phyloP scores from a whole-genome alignment of 2,113 vertebrate genomes.

The Boulengeromyrus knoepffleri region DNA sequence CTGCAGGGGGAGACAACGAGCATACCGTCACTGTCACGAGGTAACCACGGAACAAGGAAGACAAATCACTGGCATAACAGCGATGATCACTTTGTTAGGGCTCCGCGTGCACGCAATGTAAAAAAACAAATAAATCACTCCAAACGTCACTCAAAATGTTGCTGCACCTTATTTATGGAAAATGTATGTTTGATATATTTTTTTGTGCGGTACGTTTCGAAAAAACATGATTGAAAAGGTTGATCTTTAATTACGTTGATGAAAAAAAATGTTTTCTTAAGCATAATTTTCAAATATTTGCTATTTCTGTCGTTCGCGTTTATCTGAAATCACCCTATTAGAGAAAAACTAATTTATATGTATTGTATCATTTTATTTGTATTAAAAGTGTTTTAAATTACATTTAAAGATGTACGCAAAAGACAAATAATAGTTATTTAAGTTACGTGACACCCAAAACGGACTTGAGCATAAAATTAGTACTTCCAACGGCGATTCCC shows the following conservation, averaged over 20 bases:
- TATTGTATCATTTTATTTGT: neutral
- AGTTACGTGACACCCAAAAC: neutral
- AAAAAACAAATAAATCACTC: neutral
- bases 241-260: neutral
- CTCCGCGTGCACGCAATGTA: neutral
- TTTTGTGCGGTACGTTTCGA: neutral
- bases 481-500: neutral
- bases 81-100: neutral
- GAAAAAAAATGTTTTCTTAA: neutral
- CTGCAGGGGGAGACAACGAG: conserved; percentile 48
- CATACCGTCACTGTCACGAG: neutral
- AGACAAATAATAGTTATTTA: neutral
- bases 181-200: neutral
- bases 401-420: neutral
- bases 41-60: neutral
- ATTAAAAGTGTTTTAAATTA: neutral
- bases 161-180: neutral
- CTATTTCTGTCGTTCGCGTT: neutral
- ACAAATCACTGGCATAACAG: neutral
- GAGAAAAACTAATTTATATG: neutral
- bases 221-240: neutral
- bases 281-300: neutral
- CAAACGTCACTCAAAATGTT: neutral
- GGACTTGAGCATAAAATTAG: neutral
- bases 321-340: neutral